phyloP scores from a whole-genome alignment of 1,140 invertebrate genomes.

The Nephila pilipes region DNA sequence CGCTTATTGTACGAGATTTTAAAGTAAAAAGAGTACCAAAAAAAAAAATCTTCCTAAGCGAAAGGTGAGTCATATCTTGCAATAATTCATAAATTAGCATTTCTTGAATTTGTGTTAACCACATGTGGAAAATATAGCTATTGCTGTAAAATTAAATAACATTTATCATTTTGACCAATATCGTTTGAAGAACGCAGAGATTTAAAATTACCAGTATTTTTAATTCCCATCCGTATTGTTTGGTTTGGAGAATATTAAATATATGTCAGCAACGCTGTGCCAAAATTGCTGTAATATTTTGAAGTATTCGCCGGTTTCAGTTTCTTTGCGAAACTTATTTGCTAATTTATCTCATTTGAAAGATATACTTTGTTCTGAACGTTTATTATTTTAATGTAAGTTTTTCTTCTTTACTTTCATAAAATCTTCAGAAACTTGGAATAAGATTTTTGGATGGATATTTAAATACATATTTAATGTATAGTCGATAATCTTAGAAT shows the following conservation, averaged over 20 bases:
- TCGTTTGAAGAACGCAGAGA: neutral
- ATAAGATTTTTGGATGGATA: too few relatives aligned
- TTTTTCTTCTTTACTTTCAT: too few relatives aligned
- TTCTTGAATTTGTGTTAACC: conserved; percentile 27
- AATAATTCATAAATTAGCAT: conserved; percentile 13
- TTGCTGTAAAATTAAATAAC: conserved; percentile 2
- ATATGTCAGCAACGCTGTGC: neutral
- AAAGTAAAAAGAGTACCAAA: too few relatives aligned
- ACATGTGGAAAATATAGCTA: conserved; percentile 45
- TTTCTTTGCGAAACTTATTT: neutral
- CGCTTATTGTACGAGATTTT: too few relatives aligned
- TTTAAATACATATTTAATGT: too few relatives aligned
- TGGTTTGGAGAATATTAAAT: neutral
- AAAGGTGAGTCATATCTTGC: conserved; percentile 9
- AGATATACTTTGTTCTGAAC: too few relatives aligned
- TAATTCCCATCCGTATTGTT: neutral
- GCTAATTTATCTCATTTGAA: neutral
- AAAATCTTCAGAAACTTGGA: too few relatives aligned
- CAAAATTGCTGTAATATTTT: neutral
- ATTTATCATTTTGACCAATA: neutral
- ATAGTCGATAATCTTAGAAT: too few relatives aligned
- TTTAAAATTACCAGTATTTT: neutral
- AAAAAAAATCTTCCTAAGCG: too few relatives aligned
- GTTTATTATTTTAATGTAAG: too few relatives aligned
- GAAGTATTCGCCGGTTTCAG: neutral